These are phyloP conservation scores for Orthosia cruda DNA, from an alignment of 2,888 invertebrate species.

Conservation along the genomic window DNA sequence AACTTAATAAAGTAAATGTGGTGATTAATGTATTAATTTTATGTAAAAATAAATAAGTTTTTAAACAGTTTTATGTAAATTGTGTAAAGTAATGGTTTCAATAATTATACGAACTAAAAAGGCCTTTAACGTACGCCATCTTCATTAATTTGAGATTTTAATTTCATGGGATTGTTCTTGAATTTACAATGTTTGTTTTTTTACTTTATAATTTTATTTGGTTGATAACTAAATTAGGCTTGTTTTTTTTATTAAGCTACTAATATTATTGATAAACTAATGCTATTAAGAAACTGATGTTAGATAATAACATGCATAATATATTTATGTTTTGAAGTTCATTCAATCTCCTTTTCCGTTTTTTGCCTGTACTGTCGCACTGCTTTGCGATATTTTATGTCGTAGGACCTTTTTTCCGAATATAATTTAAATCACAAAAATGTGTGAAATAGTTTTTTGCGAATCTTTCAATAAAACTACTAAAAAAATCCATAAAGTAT, in stretches of 20 bases:
- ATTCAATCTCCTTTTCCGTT: too few species aligned
- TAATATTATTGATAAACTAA: background rate
- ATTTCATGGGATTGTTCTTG: conserved; percentile 26
- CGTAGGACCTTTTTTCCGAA: too few species aligned
- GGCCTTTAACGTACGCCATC: conserved; percentile 61
- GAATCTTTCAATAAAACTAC: background rate
- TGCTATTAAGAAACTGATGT: background rate
- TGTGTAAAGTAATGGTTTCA: conserved; percentile 69
- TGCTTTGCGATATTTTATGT: too few species aligned
- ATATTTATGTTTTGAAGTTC: background rate
- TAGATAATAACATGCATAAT: background rate
- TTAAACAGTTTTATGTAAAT: conserved; percentile 74
- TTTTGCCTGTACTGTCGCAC: too few species aligned
- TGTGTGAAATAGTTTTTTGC: background rate
- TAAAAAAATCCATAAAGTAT: background rate
- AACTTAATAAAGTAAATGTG: conserved; percentile 41
- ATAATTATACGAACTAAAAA: conserved; percentile 54
- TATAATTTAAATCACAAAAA: background rate
- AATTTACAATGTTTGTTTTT: conserved; percentile 19
- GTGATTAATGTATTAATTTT: conserved; percentile 62
- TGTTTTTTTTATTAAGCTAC: background rate
- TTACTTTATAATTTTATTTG: conserved; percentile 30
- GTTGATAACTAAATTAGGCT: conserved; percentile 28
- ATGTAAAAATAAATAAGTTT: conserved; percentile 67
- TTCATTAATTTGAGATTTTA: conserved; percentile 66